Evolutionary conservation across 1,140 invertebrate species (phyloP).

Genomic region (Leptonema lineaticorne): DNA sequence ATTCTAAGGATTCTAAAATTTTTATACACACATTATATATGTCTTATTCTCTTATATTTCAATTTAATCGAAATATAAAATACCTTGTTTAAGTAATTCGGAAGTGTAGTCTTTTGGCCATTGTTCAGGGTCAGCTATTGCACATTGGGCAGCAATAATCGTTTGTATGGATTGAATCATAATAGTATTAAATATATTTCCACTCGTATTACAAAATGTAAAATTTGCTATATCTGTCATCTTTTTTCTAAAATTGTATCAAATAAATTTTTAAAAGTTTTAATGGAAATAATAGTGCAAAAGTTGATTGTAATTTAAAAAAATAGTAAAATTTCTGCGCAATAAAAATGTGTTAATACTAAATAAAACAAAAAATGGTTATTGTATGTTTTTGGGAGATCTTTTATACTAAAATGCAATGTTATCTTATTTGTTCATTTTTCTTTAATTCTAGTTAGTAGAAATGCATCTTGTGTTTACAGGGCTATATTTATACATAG

Average conservation of each 20-base stretch:
- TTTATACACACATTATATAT: not conserved
- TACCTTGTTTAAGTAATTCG: slow-evolving; percentile 49
- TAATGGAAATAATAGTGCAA: not conserved
- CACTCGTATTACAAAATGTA: not conserved
- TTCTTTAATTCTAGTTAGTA: too few species aligned
- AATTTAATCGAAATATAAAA: not conserved
- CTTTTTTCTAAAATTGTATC: not conserved
- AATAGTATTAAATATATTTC: not conserved
- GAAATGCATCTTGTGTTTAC: too few species aligned
- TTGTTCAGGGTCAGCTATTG: slow-evolving; percentile 53
- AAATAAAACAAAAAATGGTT: too few species aligned
- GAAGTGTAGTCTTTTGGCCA: slow-evolving; percentile 58
- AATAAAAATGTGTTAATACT: too few species aligned
- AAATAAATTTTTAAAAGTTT: not conserved
- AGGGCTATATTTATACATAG: too few species aligned
- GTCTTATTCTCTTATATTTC: not conserved
- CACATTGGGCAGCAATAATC: slow-evolving; percentile 58
- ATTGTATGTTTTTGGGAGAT: too few species aligned
- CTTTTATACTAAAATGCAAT: too few species aligned
- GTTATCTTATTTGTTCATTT: too few species aligned
- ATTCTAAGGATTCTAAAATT: slow-evolving; percentile 15
- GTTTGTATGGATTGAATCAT: slow-evolving; percentile 46
- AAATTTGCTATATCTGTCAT: not conserved
- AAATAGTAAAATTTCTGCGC: too few species aligned
- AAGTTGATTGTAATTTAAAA: too few species aligned